Conservation (phyloP, 2,113 vertebrate species). For the Bothrops jararaca region DNA sequence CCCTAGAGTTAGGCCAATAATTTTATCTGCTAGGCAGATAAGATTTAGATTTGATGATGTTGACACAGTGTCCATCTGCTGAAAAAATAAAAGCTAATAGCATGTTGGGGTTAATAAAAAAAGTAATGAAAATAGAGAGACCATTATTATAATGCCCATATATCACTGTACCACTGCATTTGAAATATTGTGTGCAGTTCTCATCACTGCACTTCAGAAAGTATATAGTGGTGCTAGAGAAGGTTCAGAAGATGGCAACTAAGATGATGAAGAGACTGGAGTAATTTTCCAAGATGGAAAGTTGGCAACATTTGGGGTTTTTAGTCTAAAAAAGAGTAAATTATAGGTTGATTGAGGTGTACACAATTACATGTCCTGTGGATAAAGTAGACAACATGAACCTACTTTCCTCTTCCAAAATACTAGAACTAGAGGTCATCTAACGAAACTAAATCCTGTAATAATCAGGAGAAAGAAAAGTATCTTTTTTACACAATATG, state of each 20-base stretch:
- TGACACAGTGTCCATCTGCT: background rate
- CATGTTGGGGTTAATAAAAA: background rate
- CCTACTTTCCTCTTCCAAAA: background rate
- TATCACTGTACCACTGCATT: background rate
- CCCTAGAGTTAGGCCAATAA: background rate
- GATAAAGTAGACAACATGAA: background rate
- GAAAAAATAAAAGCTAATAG: background rate
- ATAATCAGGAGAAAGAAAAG: background rate
- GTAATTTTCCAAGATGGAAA: background rate
- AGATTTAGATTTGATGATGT: background rate
- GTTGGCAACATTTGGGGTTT: background rate
- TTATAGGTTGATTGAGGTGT: background rate
- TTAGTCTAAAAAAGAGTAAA: background rate
- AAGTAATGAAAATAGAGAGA: background rate
- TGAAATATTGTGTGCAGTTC: background rate
- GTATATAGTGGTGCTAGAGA: background rate
- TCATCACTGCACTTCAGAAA: background rate
- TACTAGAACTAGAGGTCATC: background rate
- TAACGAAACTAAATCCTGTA: background rate
- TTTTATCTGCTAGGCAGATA: background rate
- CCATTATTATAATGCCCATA: background rate
- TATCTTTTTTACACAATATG: background rate
- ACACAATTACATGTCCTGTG: background rate
- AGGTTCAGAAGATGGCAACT: background rate
- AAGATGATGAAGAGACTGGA: background rate